These are phyloP conservation scores for Epinephelus malabaricus DNA, from an alignment of 2,797 vertebrate species.

Conservation along the genomic window DNA sequence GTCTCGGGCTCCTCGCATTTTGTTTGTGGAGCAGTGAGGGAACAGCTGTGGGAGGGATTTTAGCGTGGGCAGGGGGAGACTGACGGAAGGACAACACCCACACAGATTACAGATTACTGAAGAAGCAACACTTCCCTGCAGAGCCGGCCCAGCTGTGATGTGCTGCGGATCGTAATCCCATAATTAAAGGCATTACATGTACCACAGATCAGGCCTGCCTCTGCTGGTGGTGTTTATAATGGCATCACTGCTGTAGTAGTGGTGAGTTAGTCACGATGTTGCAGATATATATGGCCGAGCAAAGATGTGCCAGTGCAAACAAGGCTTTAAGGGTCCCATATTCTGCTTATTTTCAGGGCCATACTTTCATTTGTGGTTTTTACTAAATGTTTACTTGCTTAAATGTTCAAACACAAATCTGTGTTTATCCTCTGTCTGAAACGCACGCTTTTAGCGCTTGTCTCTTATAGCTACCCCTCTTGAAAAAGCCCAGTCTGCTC, in stretches of 20 bases:
- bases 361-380: no score
- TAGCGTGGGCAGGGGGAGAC: constrained; percentile 38
- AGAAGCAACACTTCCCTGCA: constrained; percentile 54
- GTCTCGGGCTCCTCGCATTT: neutral
- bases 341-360: no score
- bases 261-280: neutral
- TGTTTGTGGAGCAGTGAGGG: constrained; percentile 37
- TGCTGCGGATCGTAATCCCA: constrained; percentile 67
- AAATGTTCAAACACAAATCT: no score
- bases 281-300: constrained; percentile 2
- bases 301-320: constrained; percentile 7
- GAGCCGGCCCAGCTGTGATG: constrained; percentile 62
- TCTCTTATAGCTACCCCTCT: no score
- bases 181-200: constrained; percentile 61
- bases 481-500: no score
- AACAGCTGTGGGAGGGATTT: constrained; percentile 67
- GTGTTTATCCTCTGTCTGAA: no score
- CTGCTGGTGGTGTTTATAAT: constrained; percentile 53
- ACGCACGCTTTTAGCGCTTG: no score
- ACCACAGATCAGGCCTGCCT: constrained; percentile 51
- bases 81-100: constrained; percentile 56
- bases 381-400: no score
- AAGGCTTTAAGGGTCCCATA: constrained; percentile 21
- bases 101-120: constrained; percentile 74
- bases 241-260: neutral